Conservation (phyloP, 2,888 invertebrate species). For the Leucophenga montana region DNA sequence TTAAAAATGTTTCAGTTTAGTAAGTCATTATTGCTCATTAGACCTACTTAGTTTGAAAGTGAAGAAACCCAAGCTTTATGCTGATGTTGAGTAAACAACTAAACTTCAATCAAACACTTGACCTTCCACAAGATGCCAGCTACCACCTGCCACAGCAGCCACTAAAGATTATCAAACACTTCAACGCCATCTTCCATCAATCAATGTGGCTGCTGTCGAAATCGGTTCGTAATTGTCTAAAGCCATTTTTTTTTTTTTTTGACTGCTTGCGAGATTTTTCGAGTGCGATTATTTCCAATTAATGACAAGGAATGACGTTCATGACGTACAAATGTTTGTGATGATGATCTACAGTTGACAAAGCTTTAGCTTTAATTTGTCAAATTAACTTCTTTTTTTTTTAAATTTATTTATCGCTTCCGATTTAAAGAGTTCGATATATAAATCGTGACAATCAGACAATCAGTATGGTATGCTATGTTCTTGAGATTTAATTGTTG, state of each 20-base stretch:
- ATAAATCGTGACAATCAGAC: conserved; percentile 11
- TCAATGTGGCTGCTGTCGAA: conserved; percentile 37
- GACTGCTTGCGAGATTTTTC: conserved; percentile 40
- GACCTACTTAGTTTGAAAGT: too few relatives aligned
- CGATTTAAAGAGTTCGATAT: neutral
- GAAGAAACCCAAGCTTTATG: too few relatives aligned
- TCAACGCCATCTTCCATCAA: conserved; percentile 34
- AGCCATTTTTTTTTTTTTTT: too few relatives aligned
- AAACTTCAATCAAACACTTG: conserved; percentile 5
- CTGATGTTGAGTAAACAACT: too few relatives aligned
- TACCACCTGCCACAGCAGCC: conserved; percentile 28
- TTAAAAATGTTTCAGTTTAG: neutral
- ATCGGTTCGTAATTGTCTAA: conserved; percentile 42
- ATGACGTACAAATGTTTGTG: conserved; percentile 13
- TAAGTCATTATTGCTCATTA: too few relatives aligned
- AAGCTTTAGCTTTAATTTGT: conserved; percentile 25
- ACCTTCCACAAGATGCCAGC: conserved; percentile 28
- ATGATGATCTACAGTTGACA: neutral
- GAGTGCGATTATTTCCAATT: conserved; percentile 51
- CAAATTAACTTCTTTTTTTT: conserved; percentile 42
- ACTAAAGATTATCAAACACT: conserved; percentile 20
- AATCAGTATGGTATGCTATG: neutral
- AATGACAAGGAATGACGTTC: conserved; percentile 42
- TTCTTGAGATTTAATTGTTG: conserved; percentile 8
- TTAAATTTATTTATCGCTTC: conserved; percentile 28